Conservation (phyloP, 2,113 vertebrate species). For the Gallinago paraguaiae region DNA sequence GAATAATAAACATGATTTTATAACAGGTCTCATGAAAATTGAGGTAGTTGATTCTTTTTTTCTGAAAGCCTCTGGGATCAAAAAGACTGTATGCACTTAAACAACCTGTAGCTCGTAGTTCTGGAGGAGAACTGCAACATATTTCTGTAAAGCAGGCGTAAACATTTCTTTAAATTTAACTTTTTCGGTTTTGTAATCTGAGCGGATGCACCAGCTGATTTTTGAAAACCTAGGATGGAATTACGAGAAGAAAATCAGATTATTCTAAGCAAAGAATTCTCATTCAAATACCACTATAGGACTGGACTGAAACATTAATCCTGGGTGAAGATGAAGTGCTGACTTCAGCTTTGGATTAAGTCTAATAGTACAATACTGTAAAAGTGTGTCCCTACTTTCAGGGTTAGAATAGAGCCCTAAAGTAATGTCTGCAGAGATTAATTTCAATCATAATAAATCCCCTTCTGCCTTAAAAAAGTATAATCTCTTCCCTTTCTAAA, state of each 20-base stretch:
- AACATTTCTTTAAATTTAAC: background rate
- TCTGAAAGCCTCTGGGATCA: background rate
- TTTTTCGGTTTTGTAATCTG: background rate
- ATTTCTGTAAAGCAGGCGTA: accelerated
- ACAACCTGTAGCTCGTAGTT: background rate
- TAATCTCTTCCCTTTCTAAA: constrained; percentile 18
- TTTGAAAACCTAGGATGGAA: background rate
- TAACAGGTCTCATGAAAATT: background rate
- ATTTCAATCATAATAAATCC: constrained; percentile 41
- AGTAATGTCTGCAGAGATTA: constrained; percentile 31
- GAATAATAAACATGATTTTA: background rate
- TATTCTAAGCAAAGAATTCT: background rate
- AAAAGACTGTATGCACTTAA: background rate
- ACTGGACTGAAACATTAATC: constrained; percentile 6
- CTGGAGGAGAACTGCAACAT: background rate
- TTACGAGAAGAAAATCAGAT: background rate
- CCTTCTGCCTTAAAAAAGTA: constrained; percentile 17
- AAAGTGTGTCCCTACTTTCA: background rate
- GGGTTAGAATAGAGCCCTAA: background rate
- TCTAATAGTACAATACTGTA: background rate
- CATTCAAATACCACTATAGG: background rate
- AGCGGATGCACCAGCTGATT: background rate
- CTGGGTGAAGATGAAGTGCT: constrained; percentile 7
- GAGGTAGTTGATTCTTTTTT: background rate
- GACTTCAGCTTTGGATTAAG: constrained; percentile 12